Base-by-base conservation (phyloP, 2,113 vertebrate species). In the Fregata magnificens region DNA sequence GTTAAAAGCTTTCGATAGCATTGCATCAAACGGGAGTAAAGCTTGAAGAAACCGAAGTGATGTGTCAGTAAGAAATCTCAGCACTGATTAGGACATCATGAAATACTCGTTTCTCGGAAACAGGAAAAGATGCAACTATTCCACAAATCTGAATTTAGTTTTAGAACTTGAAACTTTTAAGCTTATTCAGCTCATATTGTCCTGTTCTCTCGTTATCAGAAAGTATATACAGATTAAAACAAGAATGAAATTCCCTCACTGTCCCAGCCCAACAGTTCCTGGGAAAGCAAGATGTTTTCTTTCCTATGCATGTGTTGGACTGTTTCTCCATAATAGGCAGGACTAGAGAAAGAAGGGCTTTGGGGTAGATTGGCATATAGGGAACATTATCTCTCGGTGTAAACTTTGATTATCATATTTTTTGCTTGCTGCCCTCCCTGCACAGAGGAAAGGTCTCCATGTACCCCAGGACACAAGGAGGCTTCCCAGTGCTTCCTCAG, bases 1-100 rank as follows among this genome's bases (percentile, higher is more conserved):
- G 70, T 92, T 95, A 90, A 95, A 97, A 94, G 77, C 88, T 89
- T 90, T 95, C 3, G 7, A 93, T 81, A 94, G 78, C 59, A 61
- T 66, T 89, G 61, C 50, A 78, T 28, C 59, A 86, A 87, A 76
- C 40, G 31, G 24, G 42, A 88, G 84, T 36, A 90, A 88, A 90
- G 15, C 61, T 72, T 87, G 58, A 89, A 96, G 90, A 81, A 95
- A 83, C 36, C 63, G 36, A 84, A 93, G 58, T 69, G 72, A 82
- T 69, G 61, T 36, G 44, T 66, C 86, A 66, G 72, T 81, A 66
- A 91, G 59, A 96, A 95, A 71, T 63, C 78, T 78, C 59, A 85
- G n/a, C 40, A 53, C 53, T 83, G 81, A 84, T 42, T 78, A 53
- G 65, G 47, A 79, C 36, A 58, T 36, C 8, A 53, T 10, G 4